Conservation (phyloP, 2,888 invertebrate species). For the Sarcophaga subvicina region DNA sequence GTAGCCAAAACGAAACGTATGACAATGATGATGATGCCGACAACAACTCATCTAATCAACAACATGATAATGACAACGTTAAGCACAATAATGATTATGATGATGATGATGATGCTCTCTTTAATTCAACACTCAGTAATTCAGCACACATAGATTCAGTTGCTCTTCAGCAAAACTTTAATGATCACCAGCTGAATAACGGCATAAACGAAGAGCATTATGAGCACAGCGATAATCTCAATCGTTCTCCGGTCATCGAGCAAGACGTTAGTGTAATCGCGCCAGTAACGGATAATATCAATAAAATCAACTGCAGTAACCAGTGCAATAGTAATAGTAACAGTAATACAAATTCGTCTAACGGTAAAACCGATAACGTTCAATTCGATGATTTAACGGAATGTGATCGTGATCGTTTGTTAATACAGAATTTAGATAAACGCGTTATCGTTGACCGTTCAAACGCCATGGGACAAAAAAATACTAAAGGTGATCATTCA, state of each 20-base stretch:
- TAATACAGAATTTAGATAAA: constrained; percentile 36
- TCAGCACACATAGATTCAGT: constrained; percentile 64
- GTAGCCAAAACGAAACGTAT: constrained; percentile 53
- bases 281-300: constrained; percentile 58
- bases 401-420: constrained; percentile 72
- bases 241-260: constrained; percentile 59
- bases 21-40: constrained; percentile 14
- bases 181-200: constrained; percentile 47
- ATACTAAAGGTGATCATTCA: constrained; percentile 71
- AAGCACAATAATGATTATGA: background rate
- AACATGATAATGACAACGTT: constrained; percentile 38
- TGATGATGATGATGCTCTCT: constrained; percentile 13
- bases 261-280: constrained; percentile 61
- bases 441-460: constrained; percentile 32
- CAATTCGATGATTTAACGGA: constrained; percentile 72
- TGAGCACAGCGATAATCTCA: constrained; percentile 69
- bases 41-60: constrained; percentile 41
- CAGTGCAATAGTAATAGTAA: background rate
- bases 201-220: constrained; percentile 48
- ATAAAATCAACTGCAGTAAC: constrained; percentile 8
- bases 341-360: constrained; percentile 65
- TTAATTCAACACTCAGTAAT: constrained; percentile 60
- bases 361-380: constrained; percentile 68
- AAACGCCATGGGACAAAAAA: constrained; percentile 76
- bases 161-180: constrained; percentile 56